phyloP scores from a whole-genome alignment of 2,888 invertebrate genomes.

The Philaethria dido region DNA sequence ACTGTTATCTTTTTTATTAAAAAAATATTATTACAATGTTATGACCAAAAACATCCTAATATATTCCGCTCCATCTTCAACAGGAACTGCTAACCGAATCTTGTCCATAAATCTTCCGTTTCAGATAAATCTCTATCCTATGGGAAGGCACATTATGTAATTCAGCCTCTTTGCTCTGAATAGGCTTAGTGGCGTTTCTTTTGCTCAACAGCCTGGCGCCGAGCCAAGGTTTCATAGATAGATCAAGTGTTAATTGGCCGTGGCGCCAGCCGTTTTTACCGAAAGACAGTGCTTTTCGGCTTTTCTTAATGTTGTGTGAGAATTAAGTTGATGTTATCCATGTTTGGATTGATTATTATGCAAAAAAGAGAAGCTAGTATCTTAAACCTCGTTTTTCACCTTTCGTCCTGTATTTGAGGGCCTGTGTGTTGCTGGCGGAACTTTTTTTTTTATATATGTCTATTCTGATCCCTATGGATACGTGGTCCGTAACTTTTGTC shows the following conservation, averaged over 20 bases:
- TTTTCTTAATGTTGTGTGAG: not conserved
- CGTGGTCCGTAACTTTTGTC: too few relatives aligned
- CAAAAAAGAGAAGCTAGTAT: too few relatives aligned
- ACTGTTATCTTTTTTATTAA: too few relatives aligned
- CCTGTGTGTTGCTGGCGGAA: too few relatives aligned
- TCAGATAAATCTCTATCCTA: slow-evolving; percentile 4
- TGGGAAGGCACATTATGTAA: slow-evolving; percentile 24
- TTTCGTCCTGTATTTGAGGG: too few relatives aligned
- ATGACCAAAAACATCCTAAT: not conserved
- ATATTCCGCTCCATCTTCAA: not conserved
- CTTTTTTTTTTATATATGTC: too few relatives aligned
- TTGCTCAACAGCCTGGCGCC: slow-evolving; percentile 24
- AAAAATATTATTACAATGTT: too few relatives aligned
- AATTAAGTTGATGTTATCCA: not conserved
- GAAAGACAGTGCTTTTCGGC: slow-evolving; percentile 3
- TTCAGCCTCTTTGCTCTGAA: slow-evolving; percentile 26
- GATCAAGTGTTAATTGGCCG: slow-evolving; percentile 36
- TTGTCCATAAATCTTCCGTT: not conserved
- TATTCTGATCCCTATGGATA: too few relatives aligned
- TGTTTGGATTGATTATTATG: not conserved
- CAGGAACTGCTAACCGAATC: slow-evolving; percentile 10
- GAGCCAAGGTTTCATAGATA: slow-evolving; percentile 29
- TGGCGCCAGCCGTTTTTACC: slow-evolving; percentile 26
- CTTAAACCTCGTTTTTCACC: too few relatives aligned
- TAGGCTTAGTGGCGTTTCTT: slow-evolving; percentile 23